phyloP scores from a whole-genome alignment of 2,888 invertebrate species.

The Apotomis turbidana region DNA sequence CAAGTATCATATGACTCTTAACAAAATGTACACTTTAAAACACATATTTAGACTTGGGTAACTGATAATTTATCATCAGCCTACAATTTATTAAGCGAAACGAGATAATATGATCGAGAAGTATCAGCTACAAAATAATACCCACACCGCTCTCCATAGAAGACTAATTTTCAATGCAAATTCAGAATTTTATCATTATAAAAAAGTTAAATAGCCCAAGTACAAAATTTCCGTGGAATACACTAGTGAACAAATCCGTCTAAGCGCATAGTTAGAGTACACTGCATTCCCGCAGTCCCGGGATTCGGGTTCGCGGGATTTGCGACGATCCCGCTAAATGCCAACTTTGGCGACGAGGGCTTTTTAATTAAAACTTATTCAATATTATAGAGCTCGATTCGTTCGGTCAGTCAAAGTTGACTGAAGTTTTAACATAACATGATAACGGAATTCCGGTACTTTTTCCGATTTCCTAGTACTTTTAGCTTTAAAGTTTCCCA shows the following conservation, averaged over 20 bases:
- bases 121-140: too few relatives aligned
- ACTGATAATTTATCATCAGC: too few relatives aligned
- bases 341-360: constrained; percentile 23
- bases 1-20: too few relatives aligned
- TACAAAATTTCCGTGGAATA: neutral
- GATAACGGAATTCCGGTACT: constrained; percentile 46
- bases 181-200: too few relatives aligned
- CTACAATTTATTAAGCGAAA: too few relatives aligned
- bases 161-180: too few relatives aligned
- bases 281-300: neutral
- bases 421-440: constrained; percentile 49
- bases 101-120: too few relatives aligned
- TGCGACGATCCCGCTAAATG: constrained; percentile 26
- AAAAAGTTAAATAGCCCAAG: neutral
- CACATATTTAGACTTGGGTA: too few relatives aligned
- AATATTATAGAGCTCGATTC: constrained; percentile 23
- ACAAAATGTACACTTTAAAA: too few relatives aligned
- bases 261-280: neutral
- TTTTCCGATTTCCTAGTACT: constrained; percentile 47
- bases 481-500: too few relatives aligned
- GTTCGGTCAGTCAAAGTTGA: constrained; percentile 2
- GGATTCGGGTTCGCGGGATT: neutral
- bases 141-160: too few relatives aligned
- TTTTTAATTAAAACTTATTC: constrained; percentile 35
- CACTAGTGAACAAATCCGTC: neutral